Percentiles rank a stretch among this genome's conserved stretches.
Evolutionary conservation across 2,113 vertebrate species (phyloP).

Genomic region (Arizona elegans): DNA sequence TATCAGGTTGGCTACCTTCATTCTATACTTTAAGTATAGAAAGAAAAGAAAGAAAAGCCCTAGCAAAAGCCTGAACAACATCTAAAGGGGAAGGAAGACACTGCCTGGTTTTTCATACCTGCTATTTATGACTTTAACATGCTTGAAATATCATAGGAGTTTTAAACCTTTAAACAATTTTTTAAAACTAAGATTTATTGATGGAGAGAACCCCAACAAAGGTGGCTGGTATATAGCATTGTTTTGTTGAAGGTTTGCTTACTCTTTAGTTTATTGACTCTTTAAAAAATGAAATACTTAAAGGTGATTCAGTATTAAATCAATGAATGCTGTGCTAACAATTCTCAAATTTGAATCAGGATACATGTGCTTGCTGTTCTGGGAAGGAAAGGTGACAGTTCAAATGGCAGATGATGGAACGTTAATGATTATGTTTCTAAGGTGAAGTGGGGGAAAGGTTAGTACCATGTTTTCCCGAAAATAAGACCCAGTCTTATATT

Average conservation of each 20-base stretch:
- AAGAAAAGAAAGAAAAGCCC: not conserved
- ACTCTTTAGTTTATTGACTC: constrained; percentile 40
- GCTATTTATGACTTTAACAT: constrained; percentile 23
- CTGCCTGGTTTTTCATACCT: constrained; percentile 16
- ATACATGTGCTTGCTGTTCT: constrained; percentile 23
- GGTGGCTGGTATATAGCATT: constrained; percentile 44
- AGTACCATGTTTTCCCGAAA: too few relatives aligned
- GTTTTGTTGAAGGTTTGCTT: constrained; percentile 35
- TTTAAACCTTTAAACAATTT: constrained; percentile 23
- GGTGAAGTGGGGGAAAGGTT: not conserved
- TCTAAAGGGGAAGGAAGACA: not conserved
- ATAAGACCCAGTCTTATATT: too few relatives aligned
- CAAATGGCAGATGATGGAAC: constrained; percentile 17
- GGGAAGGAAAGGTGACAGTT: constrained; percentile 15
- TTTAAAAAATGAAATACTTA: constrained; percentile 56
- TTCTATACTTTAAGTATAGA: not conserved
- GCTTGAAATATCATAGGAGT: constrained; percentile 34
- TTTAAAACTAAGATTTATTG: constrained; percentile 48
- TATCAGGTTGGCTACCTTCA: not conserved
- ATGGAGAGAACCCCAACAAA: constrained; percentile 48
- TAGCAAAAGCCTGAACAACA: accelerated
- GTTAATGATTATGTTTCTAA: not conserved
- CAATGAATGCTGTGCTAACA: constrained; percentile 31
- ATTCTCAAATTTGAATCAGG: constrained; percentile 20
- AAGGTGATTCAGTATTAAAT: constrained; percentile 42